Base-by-base conservation (phyloP, 2,888 invertebrate species). In the Thereva unica region DNA sequence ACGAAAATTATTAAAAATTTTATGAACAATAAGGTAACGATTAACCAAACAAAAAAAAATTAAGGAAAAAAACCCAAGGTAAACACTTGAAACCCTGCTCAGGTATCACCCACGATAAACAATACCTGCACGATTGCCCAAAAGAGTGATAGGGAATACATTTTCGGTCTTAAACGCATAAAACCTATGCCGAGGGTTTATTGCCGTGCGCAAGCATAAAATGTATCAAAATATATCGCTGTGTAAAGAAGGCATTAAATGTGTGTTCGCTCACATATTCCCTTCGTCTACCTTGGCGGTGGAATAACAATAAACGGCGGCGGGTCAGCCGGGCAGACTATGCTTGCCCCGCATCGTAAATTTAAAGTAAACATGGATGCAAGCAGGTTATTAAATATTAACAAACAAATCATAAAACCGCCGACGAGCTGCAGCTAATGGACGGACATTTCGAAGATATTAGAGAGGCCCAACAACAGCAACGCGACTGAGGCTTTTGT, bases 371-470 rank as follows among this genome's bases (percentile, higher is more conserved):
- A 59, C 57, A 59, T 47, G 45, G 45, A 6, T 35, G 47, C 57
- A 47, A 10, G 47, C 57, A 59, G 37, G 42, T 45, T 59, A 59
- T 59, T 59, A 59, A 37, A 45, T 59, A 59, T 59, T 59, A 59
- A 37, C 57, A 47, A 59, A 59, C 57, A 59, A 59, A 59, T 59
- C 57, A 59, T 59, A 59, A 59, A 59, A 47, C 57, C 45, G 47
- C 7, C 47, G 34, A 38, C 37, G 34, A 23, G 35, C 45, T 47
- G 12, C 35, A 47, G 47, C 47, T 59, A 59, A 59, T 59, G 47
- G 57, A 42, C 47, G 57, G 23, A 23, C 23, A 23, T 59, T 59
- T 59, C 47, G 57, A 47, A 59, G 47, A 59, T 59, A 59, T 47
- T 59, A 59, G 47, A 59, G 47, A 37, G 45, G 8, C 34, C 6